Evolutionary conservation across 1,140 invertebrate genomes (phyloP).

Genomic region (Zaprionus lachaisei): DNA sequence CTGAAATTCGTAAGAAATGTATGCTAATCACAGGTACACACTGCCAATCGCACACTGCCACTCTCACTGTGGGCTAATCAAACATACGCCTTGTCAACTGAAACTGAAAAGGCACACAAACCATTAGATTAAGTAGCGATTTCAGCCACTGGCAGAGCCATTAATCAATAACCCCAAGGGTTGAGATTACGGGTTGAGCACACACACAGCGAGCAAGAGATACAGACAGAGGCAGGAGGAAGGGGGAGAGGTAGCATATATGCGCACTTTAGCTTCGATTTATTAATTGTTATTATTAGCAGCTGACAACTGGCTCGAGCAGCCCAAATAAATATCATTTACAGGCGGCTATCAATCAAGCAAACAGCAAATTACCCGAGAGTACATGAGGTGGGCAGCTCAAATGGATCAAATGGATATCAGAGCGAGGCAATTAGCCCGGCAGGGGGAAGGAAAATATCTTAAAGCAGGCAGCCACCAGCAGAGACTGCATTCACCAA

Average conservation of each 20-base stretch:
- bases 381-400: not conserved
- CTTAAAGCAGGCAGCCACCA: not conserved
- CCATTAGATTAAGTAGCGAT: conserved; percentile 78
- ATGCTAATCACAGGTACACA: conserved; percentile 34
- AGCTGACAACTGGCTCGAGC: conserved; percentile 29
- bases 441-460: not conserved
- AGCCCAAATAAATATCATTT: conserved; percentile 34
- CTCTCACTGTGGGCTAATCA: conserved; percentile 45
- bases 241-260: not conserved
- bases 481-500: conserved; percentile 19
- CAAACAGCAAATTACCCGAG: conserved; percentile 39
- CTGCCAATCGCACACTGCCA: not conserved
- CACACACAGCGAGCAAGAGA: not conserved
- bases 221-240: not conserved
- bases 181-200: conserved; percentile 38
- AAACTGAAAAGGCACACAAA: conserved; percentile 48
- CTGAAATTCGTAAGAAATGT: conserved; percentile 43
- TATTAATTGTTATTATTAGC: conserved; percentile 75
- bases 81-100: conserved; percentile 27
- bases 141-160: conserved; percentile 27
- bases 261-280: conserved; percentile 49
- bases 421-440: not conserved
- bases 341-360: conserved; percentile 50
- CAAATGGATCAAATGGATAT: conserved; percentile 19
- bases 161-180: conserved; percentile 60